Evolutionary conservation across 2,113 vertebrate genomes (phyloP).

Genomic region (Tachycineta bicolor): DNA sequence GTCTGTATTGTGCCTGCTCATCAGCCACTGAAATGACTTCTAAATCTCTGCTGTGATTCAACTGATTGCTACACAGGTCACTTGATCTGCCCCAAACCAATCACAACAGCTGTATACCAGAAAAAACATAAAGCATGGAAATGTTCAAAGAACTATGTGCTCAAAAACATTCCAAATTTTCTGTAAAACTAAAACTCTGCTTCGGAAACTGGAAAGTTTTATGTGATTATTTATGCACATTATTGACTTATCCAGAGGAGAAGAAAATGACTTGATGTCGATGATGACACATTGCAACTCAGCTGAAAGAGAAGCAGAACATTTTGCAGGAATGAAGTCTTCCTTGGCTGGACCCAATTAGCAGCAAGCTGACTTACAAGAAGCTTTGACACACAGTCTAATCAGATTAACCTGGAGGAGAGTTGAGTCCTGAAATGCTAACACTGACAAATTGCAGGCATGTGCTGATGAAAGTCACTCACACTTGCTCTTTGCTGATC

Average conservation of each 20-base stretch:
- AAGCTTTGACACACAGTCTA: conserved; percentile 10
- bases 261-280: neutral
- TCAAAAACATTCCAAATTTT: neutral
- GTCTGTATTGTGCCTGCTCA: neutral
- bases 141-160: neutral
- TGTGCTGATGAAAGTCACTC: neutral
- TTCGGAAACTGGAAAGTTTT: neutral
- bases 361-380: neutral
- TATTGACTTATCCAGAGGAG: neutral
- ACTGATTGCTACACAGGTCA: neutral
- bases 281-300: neutral
- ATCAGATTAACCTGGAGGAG: conserved; percentile 24
- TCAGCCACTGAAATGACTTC: neutral
- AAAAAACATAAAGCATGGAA: neutral
- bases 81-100: neutral
- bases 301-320: neutral
- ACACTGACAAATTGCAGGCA: neutral
- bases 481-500: neutral
- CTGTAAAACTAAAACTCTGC: neutral
- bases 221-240: neutral
- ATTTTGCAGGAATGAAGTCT: neutral
- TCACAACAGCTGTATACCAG: neutral
- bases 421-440: conserved; percentile 7
- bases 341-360: neutral
- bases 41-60: neutral